Evolutionary conservation across 2,113 vertebrate species (phyloP).

Genomic region (Climacteris rufus): DNA sequence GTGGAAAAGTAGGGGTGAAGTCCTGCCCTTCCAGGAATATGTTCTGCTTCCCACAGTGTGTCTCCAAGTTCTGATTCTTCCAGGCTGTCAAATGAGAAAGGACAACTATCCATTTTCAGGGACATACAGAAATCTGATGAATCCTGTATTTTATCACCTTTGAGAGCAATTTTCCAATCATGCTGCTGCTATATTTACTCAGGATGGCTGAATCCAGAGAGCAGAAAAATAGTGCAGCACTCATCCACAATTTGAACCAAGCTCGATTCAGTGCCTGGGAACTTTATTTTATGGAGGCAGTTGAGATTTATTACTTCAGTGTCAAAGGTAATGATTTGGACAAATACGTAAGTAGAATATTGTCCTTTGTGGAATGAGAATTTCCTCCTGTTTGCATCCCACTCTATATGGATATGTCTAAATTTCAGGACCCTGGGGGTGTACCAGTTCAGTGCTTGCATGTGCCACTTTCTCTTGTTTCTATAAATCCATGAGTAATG

Average conservation of each 20-base stretch:
- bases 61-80: not conserved
- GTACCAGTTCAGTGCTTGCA: not conserved
- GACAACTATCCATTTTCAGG: not conserved
- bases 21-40: not conserved
- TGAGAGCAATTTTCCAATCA: not conserved
- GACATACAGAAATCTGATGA: not conserved
- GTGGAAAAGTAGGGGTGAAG: not conserved
- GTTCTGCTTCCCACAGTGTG: not conserved
- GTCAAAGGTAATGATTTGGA: slow-evolving; percentile 1
- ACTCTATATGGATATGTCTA: not conserved
- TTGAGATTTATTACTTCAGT: not conserved
- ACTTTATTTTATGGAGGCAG: not conserved
- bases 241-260: not conserved
- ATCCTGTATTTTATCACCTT: not conserved
- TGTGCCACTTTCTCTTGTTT: not conserved
- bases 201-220: not conserved
- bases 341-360: not conserved
- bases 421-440: not conserved
- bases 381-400: not conserved
- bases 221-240: not conserved
- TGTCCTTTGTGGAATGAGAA: not conserved
- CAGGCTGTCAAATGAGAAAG: not conserved
- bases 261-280: not conserved
- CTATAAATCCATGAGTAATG: not conserved
- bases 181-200: slow-evolving; percentile 18